Evolutionary conservation across 2,113 vertebrate genomes (phyloP).

Genomic region (Peucedramus taeniatus): DNA sequence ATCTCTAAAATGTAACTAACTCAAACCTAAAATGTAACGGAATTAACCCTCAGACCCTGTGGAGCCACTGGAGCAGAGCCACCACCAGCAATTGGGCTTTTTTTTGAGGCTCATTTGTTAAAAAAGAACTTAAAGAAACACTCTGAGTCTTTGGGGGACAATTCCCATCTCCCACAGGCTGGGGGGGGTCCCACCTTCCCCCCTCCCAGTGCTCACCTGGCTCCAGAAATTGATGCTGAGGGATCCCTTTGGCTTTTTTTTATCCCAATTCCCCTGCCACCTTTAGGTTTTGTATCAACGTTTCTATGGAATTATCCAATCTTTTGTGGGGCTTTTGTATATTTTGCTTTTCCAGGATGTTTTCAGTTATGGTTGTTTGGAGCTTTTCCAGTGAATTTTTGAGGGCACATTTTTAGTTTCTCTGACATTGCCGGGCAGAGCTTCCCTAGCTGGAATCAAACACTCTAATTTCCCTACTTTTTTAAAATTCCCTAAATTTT

Average conservation of each 20-base stretch:
- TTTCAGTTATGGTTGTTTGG: not conserved
- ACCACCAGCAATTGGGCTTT: accelerated
- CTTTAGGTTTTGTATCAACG: not conserved
- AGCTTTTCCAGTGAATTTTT: not conserved
- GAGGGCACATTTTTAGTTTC: not conserved
- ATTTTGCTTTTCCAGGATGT: not conserved
- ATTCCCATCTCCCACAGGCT: not conserved
- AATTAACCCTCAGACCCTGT: accelerated
- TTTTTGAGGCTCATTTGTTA: not conserved
- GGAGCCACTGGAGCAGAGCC: not conserved
- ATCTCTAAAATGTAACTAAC: not conserved
- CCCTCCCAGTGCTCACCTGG: not conserved
- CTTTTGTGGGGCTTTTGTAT: not conserved
- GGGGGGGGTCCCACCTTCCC: not conserved
- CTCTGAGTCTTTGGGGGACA: not conserved
- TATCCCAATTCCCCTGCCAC: not conserved
- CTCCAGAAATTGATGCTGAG: not conserved
- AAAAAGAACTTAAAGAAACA: accelerated
- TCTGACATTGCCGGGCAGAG: accelerated
- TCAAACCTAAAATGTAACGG: not conserved
- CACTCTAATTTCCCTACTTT: not conserved
- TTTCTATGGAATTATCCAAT: not conserved
- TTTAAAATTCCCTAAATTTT: not conserved
- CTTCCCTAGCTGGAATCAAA: not conserved
- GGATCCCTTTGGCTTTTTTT: not conserved